Conservation (phyloP, 2,797 vertebrate species). For the Clarias pachynema region DNA sequence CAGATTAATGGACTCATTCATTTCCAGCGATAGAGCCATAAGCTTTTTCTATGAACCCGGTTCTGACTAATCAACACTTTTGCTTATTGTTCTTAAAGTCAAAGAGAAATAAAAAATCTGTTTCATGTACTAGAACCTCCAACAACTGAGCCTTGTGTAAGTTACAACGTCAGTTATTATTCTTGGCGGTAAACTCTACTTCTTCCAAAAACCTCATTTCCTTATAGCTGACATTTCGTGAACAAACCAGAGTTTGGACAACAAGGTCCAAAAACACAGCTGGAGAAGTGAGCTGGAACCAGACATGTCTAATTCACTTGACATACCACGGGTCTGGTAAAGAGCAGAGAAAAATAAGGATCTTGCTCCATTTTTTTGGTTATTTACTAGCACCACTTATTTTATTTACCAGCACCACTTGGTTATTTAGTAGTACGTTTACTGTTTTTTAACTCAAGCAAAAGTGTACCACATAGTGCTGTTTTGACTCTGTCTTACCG, state of each 20-base stretch:
- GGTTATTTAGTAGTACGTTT: not conserved
- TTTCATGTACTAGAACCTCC: slow-evolving; percentile 7
- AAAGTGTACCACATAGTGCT: not conserved
- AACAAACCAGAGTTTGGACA: slow-evolving; percentile 29
- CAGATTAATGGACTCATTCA: not conserved
- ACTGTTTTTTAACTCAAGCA: slow-evolving; percentile 9
- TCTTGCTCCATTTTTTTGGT: not conserved
- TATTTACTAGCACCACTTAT: too few species aligned
- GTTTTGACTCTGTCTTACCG: slow-evolving; percentile 75
- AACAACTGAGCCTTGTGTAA: slow-evolving; percentile 49
- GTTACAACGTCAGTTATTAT: slow-evolving; percentile 44
- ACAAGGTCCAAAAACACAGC: slow-evolving; percentile 32
- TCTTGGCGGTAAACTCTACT: slow-evolving; percentile 41
- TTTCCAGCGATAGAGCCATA: not conserved
- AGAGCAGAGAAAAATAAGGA: not conserved
- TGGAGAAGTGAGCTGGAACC: slow-evolving; percentile 25
- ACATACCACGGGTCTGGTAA: slow-evolving; percentile 10
- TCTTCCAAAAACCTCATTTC: slow-evolving; percentile 48
- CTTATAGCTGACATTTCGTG: slow-evolving; percentile 40
- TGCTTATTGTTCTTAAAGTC: not conserved
- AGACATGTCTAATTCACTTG: slow-evolving; percentile 21
- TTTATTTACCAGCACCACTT: not conserved
- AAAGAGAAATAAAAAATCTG: slow-evolving; percentile 18
- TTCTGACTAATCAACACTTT: slow-evolving; percentile 2
- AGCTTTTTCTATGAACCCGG: not conserved